Percentiles rank a stretch among this genome's conserved stretches.
These are phyloP conservation scores for Gallinago solitaria DNA, from an alignment of 2,797 vertebrate genomes.

Conservation along the genomic window DNA sequence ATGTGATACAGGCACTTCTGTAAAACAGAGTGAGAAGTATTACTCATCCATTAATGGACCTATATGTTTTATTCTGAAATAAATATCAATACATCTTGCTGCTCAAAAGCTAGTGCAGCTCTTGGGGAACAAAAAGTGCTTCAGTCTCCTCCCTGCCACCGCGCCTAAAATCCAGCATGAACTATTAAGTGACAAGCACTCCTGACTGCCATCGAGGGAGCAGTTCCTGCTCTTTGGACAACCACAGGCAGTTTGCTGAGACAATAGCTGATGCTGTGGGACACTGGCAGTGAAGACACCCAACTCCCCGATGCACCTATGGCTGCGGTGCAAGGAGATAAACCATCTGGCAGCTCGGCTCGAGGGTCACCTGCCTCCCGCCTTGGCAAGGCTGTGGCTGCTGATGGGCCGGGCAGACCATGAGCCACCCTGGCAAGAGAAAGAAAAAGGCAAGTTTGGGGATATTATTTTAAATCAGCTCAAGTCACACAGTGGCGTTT, in stretches of 20 bases:
- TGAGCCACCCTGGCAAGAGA: fast-evolving
- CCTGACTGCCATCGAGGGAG: neutral
- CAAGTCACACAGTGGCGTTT: neutral
- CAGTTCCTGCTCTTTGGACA: neutral
- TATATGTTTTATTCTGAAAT: neutral
- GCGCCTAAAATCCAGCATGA: neutral
- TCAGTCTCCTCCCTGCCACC: neutral
- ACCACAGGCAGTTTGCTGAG: neutral
- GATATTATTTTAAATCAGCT: neutral
- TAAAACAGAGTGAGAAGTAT: neutral
- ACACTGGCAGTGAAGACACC: neutral
- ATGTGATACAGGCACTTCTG: neutral
- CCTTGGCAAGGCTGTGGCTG: too few species aligned
- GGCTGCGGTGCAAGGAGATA: neutral
- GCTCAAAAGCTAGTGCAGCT: neutral
- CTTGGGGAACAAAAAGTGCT: neutral
- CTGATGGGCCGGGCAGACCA: fast-evolving
- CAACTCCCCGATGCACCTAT: fast-evolving
- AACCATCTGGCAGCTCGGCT: fast-evolving
- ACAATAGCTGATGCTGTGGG: neutral
- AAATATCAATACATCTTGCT: neutral
- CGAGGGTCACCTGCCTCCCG: neutral
- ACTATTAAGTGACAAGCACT: neutral
- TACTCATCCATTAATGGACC: neutral
- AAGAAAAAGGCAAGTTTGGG: neutral